A percentile compares a stretch with the other conserved stretches of the same genome.
These are phyloP conservation scores for Oxystoma pomonae DNA, from an alignment of 2,888 invertebrate genomes.

Conservation along the genomic window DNA sequence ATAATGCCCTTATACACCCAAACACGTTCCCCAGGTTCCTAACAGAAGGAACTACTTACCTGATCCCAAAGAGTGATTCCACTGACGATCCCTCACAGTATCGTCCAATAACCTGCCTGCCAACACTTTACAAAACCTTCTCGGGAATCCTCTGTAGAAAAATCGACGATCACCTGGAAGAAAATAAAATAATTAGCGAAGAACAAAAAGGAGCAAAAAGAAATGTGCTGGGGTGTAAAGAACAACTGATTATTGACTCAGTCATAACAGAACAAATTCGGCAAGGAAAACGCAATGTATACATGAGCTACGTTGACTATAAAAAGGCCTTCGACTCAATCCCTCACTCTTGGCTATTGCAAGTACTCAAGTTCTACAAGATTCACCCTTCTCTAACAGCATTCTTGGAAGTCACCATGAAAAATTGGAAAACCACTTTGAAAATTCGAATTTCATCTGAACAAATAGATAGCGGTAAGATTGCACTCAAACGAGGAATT, in stretches of 20 bases:
- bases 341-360: neutral
- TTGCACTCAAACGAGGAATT: neutral
- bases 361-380: neutral
- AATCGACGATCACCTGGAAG: neutral
- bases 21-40: neutral
- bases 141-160: neutral
- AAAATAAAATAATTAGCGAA: neutral
- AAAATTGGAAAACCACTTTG: no score
- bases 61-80: no score
- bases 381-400: no score
- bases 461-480: no score
- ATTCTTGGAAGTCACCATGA: no score
- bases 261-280: neutral
- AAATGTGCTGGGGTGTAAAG: neutral
- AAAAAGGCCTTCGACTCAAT: neutral
- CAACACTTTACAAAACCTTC: neutral
- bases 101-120: neutral
- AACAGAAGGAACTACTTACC: neutral
- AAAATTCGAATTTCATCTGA: no score
- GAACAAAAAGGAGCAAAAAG: neutral
- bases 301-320: neutral
- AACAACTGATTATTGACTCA: neutral
- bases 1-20: neutral
- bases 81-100: neutral
- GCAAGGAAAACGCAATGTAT: neutral